Evolutionary conservation across 2,888 invertebrate species (phyloP).

Genomic region (Stenoptilia bipunctidactyla): DNA sequence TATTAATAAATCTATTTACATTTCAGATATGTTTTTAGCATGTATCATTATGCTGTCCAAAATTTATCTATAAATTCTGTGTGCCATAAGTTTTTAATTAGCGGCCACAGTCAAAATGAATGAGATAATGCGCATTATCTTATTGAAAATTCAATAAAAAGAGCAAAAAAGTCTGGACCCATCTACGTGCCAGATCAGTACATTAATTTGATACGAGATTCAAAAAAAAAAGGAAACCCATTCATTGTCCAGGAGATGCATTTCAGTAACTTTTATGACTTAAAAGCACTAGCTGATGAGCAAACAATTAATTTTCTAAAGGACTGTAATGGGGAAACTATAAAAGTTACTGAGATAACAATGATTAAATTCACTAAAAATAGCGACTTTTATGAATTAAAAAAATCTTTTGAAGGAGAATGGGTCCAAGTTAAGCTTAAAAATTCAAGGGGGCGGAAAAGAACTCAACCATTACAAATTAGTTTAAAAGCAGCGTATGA

Average conservation of each 20-base stretch:
- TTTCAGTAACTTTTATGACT: slow-evolving; percentile 10
- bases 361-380: slow-evolving; percentile 6
- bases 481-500: slow-evolving; percentile 7
- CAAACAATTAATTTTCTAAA: too few species aligned
- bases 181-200: slow-evolving; percentile 22
- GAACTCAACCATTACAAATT: slow-evolving; percentile 4
- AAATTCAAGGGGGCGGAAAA: slow-evolving; percentile 1
- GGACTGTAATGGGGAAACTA: background rate
- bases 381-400: slow-evolving; percentile 7
- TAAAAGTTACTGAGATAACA: slow-evolving; percentile 4
- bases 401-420: slow-evolving; percentile 6
- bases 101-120: slow-evolving; percentile 23
- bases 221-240: slow-evolving; percentile 8
- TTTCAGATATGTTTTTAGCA: slow-evolving; percentile 10
- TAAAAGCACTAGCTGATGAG: slow-evolving; percentile 7
- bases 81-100: slow-evolving; percentile 12
- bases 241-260: slow-evolving; percentile 9
- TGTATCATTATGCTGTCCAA: slow-evolving; percentile 10
- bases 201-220: slow-evolving; percentile 4
- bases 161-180: slow-evolving; percentile 18
- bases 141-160: slow-evolving; percentile 17
- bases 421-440: slow-evolving; percentile 4
- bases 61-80: slow-evolving; percentile 1
- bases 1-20: too few species aligned
- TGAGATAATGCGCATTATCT: slow-evolving; percentile 19